phyloP scores from a whole-genome alignment of 1,140 invertebrate species.

The Euura saliciscinereae region DNA sequence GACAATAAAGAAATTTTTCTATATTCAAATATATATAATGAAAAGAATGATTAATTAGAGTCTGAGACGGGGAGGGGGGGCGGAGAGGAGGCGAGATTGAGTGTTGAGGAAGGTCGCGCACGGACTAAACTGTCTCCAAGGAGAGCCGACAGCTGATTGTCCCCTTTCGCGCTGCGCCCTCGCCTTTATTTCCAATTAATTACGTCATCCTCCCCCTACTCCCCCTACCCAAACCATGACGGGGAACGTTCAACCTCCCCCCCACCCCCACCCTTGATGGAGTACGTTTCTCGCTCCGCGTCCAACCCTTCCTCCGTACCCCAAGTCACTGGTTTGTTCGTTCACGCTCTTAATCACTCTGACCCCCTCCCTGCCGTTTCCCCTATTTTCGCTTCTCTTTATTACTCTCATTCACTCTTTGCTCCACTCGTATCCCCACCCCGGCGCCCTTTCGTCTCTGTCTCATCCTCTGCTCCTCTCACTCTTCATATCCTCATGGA shows the following conservation, averaged over 20 bases:
- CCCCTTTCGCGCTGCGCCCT: conserved; percentile 25
- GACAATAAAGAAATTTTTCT: too few species aligned
- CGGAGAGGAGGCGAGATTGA: conserved; percentile 16
- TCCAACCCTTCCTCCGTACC: not conserved
- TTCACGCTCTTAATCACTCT: conserved; percentile 33
- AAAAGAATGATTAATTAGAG: too few species aligned
- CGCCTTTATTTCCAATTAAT: conserved; percentile 39
- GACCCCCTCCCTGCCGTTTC: conserved; percentile 20
- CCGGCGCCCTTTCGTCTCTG: too few species aligned
- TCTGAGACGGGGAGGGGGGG: not conserved
- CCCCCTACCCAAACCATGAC: conserved; percentile 10
- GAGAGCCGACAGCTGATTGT: conserved; percentile 43
- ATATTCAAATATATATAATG: too few species aligned
- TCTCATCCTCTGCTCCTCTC: too few species aligned
- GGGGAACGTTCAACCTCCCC: not conserved
- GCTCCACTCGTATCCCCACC: too few species aligned
- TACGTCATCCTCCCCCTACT: conserved; percentile 32
- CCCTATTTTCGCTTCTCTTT: not conserved
- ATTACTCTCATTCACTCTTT: not conserved
- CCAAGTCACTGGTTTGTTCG: too few species aligned
- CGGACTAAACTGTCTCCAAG: conserved; percentile 24
- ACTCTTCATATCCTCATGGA: too few species aligned
- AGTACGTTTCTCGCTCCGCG: not conserved
- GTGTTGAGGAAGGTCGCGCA: conserved; percentile 17
- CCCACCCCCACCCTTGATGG: not conserved